Evolutionary conservation across 1,140 invertebrate genomes (phyloP), one percentile per base, ranked within the genome.

Genomic region (Belonocnema kinseyi): DNA sequence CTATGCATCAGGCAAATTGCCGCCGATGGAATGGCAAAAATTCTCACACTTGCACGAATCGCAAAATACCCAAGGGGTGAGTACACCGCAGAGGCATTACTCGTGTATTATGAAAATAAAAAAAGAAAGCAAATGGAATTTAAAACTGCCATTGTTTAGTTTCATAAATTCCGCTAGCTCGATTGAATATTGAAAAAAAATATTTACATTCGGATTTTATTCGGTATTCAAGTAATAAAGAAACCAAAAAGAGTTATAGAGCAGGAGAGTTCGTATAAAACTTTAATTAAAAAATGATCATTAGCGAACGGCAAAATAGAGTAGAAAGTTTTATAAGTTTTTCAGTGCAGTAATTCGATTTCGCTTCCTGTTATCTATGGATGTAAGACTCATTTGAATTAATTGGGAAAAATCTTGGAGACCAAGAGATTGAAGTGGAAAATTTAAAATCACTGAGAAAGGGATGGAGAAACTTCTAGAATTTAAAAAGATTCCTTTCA

Each of bases 1-100:
- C 85, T 87, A 86, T 87, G 86, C 85, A 87, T 86, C 85, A 85
- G 80, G 70, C 76, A 77, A 85, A 85, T 85, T 82, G 74, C 80
- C 72, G 53, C 33, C 72, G 58, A 51, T 66, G 13, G 58, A 33
- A 77, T 66, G 61, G 61, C 61, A 70, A 51, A 72, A 74, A 74
- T 70, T 70, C 11, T 71, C 53, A 50, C 51, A 53, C 56, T 51
- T 19, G 72, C 61, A 66, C 61, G 61, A 66, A 66, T 66, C 33
- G 61, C 61, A 66, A 66, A 66, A 66, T 66, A 66, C 61, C 61
- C 61, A 66, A 46, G 61, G 61, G 61, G 61, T 66, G 61, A 66
- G 61, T 66, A 66, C 61, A 66, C n/a, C 61, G 61, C 33, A 40
- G 26, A 66, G 21, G 26, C 61, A 66, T 66, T 66, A 66, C 61